Percentiles rank a stretch among this genome's conserved stretches.
Evolutionary conservation across 2,888 invertebrate species (phyloP).

Genomic region (Aromia moschata): DNA sequence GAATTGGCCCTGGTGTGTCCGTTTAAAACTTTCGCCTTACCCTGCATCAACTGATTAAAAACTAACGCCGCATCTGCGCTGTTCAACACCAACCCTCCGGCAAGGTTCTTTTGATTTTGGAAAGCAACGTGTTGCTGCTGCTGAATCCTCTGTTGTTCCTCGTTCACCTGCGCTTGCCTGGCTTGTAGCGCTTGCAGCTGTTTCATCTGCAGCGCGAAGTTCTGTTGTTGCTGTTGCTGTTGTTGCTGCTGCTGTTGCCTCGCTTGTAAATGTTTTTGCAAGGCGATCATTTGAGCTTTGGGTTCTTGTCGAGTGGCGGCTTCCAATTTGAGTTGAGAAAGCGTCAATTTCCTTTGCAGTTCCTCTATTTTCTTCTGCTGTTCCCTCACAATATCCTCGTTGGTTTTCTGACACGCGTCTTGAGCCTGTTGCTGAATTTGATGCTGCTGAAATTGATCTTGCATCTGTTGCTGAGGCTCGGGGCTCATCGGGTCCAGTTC

Average conservation of each 20-base stretch:
- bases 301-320: constrained; percentile 65
- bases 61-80: constrained; percentile 68
- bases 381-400: constrained; percentile 81
- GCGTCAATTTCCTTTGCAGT: constrained; percentile 81
- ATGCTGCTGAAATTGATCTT: constrained; percentile 46
- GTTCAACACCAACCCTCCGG: constrained; percentile 70
- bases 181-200: constrained; percentile 73
- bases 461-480: constrained; percentile 53
- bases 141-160: constrained; percentile 64
- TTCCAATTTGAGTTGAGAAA: constrained; percentile 80
- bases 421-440: constrained; percentile 35
- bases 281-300: constrained; percentile 56
- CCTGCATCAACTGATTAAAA: constrained; percentile 65
- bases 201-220: constrained; percentile 66
- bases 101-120: constrained; percentile 62
- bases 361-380: constrained; percentile 90
- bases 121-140: constrained; percentile 64
- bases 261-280: constrained; percentile 59
- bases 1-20: constrained; percentile 66
- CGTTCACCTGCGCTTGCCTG: constrained; percentile 59
- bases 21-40: constrained; percentile 63
- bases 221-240: constrained; percentile 67
- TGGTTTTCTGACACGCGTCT: constrained; percentile 38
- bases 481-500: constrained; percentile 65
- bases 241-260: constrained; percentile 66